phyloP scores from a whole-genome alignment of 2,797 vertebrate genomes.

The Amphiprion clarkii region DNA sequence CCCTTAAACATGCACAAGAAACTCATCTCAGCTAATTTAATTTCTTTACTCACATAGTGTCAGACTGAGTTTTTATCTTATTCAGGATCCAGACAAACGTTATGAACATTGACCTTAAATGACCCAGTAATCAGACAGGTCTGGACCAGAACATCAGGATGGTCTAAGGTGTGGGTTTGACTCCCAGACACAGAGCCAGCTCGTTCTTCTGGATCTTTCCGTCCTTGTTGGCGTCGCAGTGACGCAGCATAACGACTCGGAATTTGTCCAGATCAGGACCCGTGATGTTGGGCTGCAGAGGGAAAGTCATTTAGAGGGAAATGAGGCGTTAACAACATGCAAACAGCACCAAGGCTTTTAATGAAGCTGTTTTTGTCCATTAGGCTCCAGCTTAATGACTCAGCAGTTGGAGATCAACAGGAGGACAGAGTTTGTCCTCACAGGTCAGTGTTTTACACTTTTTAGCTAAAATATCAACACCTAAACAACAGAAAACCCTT shows the following conservation, averaged over 20 bases:
- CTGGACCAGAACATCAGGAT: conserved; percentile 11
- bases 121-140: conserved; percentile 13
- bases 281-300: conserved; percentile 90
- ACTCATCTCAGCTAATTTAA: background rate
- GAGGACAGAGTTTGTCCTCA: no score
- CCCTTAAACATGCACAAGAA: conserved; percentile 50
- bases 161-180: conserved; percentile 82
- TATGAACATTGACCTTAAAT: conserved; percentile 8
- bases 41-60: background rate
- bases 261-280: conserved; percentile 93
- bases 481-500: background rate
- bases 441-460: no score
- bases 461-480: no score
- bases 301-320: background rate
- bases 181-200: conserved; percentile 93
- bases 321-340: background rate
- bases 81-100: conserved; percentile 13
- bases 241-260: conserved; percentile 88
- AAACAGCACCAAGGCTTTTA: background rate
- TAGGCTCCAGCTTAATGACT: background rate
- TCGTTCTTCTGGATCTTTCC: conserved; percentile 97
- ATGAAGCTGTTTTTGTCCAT: background rate
- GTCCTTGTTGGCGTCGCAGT: conserved; percentile 95
- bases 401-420: background rate
- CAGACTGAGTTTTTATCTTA: conserved; percentile 3